Evolutionary conservation across 2,797 vertebrate species (phyloP).

Genomic region (Balearica regulorum): DNA sequence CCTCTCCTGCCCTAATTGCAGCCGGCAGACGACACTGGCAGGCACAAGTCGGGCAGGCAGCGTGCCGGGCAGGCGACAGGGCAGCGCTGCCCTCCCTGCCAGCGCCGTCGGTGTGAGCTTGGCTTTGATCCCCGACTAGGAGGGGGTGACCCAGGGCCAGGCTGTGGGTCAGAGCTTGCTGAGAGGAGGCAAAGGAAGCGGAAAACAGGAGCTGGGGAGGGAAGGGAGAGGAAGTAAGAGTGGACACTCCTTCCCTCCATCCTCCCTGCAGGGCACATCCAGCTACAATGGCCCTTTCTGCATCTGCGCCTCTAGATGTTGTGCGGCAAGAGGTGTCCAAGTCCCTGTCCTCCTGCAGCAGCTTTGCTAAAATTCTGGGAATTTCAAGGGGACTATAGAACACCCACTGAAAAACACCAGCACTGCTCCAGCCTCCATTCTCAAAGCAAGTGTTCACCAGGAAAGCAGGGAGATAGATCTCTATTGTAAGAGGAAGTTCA

Average conservation of each 20-base stretch:
- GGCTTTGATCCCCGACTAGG: fast-evolving
- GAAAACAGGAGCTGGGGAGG: background rate
- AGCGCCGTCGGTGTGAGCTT: background rate
- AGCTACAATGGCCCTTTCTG: background rate
- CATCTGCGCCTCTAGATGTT: background rate
- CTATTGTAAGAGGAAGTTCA: slow-evolving; percentile 27
- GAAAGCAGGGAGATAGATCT: background rate
- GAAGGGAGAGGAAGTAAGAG: background rate
- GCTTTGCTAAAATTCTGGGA: background rate
- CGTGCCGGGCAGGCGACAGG: background rate
- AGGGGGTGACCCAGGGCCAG: background rate
- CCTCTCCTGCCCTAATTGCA: background rate
- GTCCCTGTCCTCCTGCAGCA: background rate
- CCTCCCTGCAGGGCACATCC: background rate
- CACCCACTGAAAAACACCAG: background rate
- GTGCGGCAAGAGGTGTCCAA: background rate
- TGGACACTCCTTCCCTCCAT: background rate
- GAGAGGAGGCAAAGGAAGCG: background rate
- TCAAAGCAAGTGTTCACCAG: background rate
- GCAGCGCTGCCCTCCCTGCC: background rate
- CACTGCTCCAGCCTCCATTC: background rate
- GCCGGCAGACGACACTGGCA: background rate
- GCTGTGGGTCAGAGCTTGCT: background rate
- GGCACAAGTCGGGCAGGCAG: background rate
- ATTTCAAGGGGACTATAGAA: background rate